phyloP scores from a whole-genome alignment of 2,888 invertebrate genomes.

The Serrognathus titanus region DNA sequence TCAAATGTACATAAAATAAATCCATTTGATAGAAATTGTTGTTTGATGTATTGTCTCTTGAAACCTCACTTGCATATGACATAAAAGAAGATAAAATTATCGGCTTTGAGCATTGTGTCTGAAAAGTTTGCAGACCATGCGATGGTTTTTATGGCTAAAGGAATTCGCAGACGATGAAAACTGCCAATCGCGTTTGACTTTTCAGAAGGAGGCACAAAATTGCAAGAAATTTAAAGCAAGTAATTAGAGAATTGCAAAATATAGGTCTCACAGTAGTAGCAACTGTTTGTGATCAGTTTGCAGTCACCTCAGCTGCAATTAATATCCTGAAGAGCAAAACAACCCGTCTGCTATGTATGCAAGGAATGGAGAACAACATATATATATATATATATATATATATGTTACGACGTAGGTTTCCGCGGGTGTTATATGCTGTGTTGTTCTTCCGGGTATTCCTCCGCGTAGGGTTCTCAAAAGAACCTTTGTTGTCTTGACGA shows the following conservation, averaged over 20 bases:
- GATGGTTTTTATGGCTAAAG: slow-evolving; percentile 16
- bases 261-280: slow-evolving; percentile 6
- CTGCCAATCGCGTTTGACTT: slow-evolving; percentile 15
- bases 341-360: not conserved
- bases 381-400: too few relatives aligned
- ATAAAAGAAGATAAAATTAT: slow-evolving; percentile 8
- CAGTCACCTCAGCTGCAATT: slow-evolving; percentile 3
- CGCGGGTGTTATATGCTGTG: too few relatives aligned
- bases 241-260: not conserved
- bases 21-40: slow-evolving; percentile 6
- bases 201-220: slow-evolving; percentile 5
- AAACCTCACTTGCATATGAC: slow-evolving; percentile 4
- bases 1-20: slow-evolving; percentile 5
- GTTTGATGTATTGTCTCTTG: slow-evolving; percentile 11
- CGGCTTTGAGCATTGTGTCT: slow-evolving; percentile 14
- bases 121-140: slow-evolving; percentile 11
- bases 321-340: not conserved
- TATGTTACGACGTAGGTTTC: too few relatives aligned
- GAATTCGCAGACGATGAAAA: slow-evolving; percentile 15
- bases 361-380: slow-evolving; percentile 1
- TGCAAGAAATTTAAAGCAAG: slow-evolving; percentile 1
- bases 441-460: too few relatives aligned
- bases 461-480: too few relatives aligned
- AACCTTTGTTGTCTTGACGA: too few relatives aligned
- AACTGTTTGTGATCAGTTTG: slow-evolving; percentile 10